Base-by-base conservation (phyloP, 2,888 invertebrate genomes). In the Scaptomyza parva region DNA sequence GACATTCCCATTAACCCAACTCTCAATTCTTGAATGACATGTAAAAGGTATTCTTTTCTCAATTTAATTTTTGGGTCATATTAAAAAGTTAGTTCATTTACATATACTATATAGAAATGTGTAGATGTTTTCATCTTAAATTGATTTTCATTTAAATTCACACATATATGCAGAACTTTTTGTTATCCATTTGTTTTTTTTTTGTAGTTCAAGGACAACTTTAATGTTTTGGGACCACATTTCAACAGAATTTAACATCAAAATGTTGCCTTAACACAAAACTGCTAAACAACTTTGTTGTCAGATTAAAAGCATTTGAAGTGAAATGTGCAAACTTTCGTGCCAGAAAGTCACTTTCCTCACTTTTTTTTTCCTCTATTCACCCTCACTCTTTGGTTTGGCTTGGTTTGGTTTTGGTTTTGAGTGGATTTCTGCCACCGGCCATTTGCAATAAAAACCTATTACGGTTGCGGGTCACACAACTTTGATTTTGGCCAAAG, bases 401-500 rank as follows among this genome's bases (percentile, higher is more conserved):
- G 14, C 12, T 30, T 33, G 14, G 33, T 33, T 17, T 26, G 37
- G 37, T 14, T 44, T 17, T 18, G 30, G n/a, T 47, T 47, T 30
- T 18, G 35, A 65, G 44, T 45, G 55, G 62, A 26, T 39, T 55
- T 37, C 26, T 24, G 37, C 30, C 9, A 30, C 12, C 33, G 76
- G 20, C 69, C 66, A 57, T 43, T 51, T 65, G 84, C 84, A 77
- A 84, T 80, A 84, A 86, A 80, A 80, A 69, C 74, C 81, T 63
- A 81, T 84, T 83, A 77, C 68, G 64, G 66, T 67, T 84, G 61
- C 44, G 58, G 62, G 67, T 67, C 81, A 86, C 70, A 86, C 75
- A 84, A 84, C 78, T 80, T 86, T 81, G 82, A 86, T 84, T 81
- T 78, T 68, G 65, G 64, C 66, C 64, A 80, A 81, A 74, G 66